Evolutionary conservation across 2,888 invertebrate genomes (phyloP).

Genomic region (Danaus chrysippus): DNA sequence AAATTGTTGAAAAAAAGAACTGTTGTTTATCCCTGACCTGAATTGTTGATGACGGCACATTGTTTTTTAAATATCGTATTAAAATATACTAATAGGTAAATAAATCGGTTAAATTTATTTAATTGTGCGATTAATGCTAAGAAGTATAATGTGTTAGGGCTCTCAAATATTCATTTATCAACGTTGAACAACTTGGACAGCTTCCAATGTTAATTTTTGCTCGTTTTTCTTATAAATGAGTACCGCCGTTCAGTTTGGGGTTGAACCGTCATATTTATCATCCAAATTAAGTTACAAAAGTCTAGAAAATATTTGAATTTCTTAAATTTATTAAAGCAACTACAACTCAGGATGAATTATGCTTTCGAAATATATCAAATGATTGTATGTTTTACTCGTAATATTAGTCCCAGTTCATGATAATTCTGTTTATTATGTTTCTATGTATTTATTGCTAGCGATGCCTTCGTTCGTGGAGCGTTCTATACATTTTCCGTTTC

Average conservation of each 20-base stretch:
- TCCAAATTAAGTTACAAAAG: slow-evolving; percentile 21
- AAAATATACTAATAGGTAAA: slow-evolving; percentile 28
- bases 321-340: slow-evolving; percentile 11
- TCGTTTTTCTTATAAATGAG: slow-evolving; percentile 44
- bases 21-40: slow-evolving; percentile 6
- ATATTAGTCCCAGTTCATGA: no score
- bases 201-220: slow-evolving; percentile 47
- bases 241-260: slow-evolving; percentile 34
- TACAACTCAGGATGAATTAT: no score
- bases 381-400: no score
- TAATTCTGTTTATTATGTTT: no score
- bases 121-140: slow-evolving; percentile 49
- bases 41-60: background rate
- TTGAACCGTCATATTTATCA: slow-evolving; percentile 29
- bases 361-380: no score
- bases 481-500: slow-evolving; percentile 32
- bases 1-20: no score
- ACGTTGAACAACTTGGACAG: slow-evolving; percentile 54
- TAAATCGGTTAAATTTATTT: slow-evolving; percentile 43
- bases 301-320: slow-evolving; percentile 8
- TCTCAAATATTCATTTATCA: slow-evolving; percentile 54
- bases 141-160: slow-evolving; percentile 45
- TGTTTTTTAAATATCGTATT: background rate
- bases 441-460: no score
- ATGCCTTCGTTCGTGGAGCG: no score